Percentiles rank a stretch among this genome's conserved stretches.
Conservation (phyloP, 2,888 invertebrate species). For the Habrosyne pyritoides region DNA sequence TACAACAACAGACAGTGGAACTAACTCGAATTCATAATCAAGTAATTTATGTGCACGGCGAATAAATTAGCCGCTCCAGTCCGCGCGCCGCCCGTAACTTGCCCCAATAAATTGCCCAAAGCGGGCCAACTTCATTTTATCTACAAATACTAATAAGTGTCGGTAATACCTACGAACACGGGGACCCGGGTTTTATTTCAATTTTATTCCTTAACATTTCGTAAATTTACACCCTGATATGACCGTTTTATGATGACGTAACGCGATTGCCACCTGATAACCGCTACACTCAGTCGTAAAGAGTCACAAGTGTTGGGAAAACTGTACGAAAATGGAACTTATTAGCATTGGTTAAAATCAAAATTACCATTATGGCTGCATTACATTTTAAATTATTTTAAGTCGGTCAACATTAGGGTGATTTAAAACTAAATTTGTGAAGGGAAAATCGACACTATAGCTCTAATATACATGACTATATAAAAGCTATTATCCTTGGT, state of each 20-base stretch:
- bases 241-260: constrained; percentile 73
- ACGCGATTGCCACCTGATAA: constrained; percentile 69
- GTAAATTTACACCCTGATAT: constrained; percentile 66
- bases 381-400: constrained; percentile 41
- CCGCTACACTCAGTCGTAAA: constrained; percentile 37
- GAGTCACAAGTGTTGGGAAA: constrained; percentile 41
- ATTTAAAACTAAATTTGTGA: constrained; percentile 19
- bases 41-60: constrained; percentile 84
- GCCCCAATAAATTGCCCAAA: constrained; percentile 83
- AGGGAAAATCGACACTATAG: constrained; percentile 26
- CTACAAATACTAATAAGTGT: constrained; percentile 82
- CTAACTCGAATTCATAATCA: constrained; percentile 83
- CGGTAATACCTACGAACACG: constrained; percentile 68
- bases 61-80: constrained; percentile 82
- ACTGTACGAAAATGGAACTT: constrained; percentile 54
- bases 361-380: constrained; percentile 41
- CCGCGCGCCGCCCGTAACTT: constrained; percentile 82
- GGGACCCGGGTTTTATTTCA: constrained; percentile 59
- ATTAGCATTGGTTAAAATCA: constrained; percentile 40
- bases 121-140: constrained; percentile 83
- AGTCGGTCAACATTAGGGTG: constrained; percentile 31
- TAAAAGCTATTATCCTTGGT: constrained; percentile 4
- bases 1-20: constrained; percentile 80
- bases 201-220: constrained; percentile 59
- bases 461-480: neutral